Percentiles rank a stretch among this genome's conserved stretches.
phyloP scores from a whole-genome alignment of 2,888 invertebrate genomes.

The Brassicogethes aeneus region DNA sequence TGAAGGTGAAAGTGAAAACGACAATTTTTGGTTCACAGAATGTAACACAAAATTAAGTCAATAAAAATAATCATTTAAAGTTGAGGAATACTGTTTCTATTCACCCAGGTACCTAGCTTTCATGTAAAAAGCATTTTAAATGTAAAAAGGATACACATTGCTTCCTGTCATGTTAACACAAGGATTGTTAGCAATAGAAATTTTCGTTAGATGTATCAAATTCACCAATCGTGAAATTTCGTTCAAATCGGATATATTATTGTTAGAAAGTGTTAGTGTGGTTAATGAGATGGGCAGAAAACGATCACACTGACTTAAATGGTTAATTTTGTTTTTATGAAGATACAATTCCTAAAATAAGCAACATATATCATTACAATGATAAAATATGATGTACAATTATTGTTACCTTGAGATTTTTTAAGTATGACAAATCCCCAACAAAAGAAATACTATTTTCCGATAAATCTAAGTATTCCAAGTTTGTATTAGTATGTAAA shows the following conservation, averaged over 20 bases:
- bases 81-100: too few species aligned
- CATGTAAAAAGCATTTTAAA: too few species aligned
- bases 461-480: slow-evolving; percentile 80
- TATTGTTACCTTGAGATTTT: slow-evolving; percentile 63
- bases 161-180: slow-evolving; percentile 73
- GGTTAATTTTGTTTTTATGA: slow-evolving; percentile 77
- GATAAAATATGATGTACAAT: slow-evolving; percentile 18
- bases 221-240: slow-evolving; percentile 76
- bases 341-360: slow-evolving; percentile 65
- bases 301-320: slow-evolving; percentile 72
- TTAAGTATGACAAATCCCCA: slow-evolving; percentile 75
- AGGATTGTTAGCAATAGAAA: slow-evolving; percentile 81
- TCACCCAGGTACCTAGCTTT: too few species aligned
- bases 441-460: slow-evolving; percentile 81
- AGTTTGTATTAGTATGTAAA: slow-evolving; percentile 67
- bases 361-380: neutral
- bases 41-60: too few species aligned
- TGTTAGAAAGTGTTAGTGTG: slow-evolving; percentile 70
- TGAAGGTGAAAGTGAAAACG: too few species aligned
- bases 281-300: slow-evolving; percentile 70
- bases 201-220: slow-evolving; percentile 65
- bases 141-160: slow-evolving; percentile 63
- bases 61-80: too few species aligned
- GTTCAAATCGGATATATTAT: slow-evolving; percentile 76
- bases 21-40: too few species aligned